Base-by-base conservation (phyloP, 2,113 vertebrate species). In the Ariopsis seemanni region DNA sequence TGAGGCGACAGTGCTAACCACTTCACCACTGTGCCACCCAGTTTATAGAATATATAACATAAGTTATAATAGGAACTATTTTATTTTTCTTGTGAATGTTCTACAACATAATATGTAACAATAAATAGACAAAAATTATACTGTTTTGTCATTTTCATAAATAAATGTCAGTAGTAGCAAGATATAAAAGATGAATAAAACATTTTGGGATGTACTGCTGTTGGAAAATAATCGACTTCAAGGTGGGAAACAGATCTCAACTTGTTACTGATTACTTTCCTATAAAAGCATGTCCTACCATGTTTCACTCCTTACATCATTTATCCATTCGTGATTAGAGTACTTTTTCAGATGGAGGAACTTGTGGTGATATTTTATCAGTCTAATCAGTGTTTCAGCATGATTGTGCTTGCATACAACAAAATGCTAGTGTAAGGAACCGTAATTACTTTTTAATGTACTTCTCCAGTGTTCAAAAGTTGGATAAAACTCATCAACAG, bases 391-490 rank as follows among this genome's bases (percentile, higher is more conserved):
- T 83, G 10, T 65, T 62, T 82, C 30, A 83, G 58, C 27, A 60
- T 42, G 57, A 83, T 52, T 83, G 30, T 83, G 20, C 62, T 83
- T 4, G 2, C 20, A 27, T 65, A 22, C 22, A 52, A 65, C 14
- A 65, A 65, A 83, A 82, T 14, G 57, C 42, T 60, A 62, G 10
- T 1, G 60, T 52, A 81, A 81, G 27, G 11, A 58, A 11, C 1
- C 9, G 52, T 65, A 83, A 63, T 65, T 55, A 65, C 60, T 50
- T 83, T 65, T 55, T 83, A 65, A 50, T 65, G 60, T 65, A 57
- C 53, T 80, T 62, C 18, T 34, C 58, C 30, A 27, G 60, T 65
- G 81, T 17, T 83, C 20, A 83, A 83, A 83, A 60, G 27, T 60
- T 60, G 57, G 18, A 34, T 60, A 60, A 83, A 83, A 65, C 81